Percentiles rank a stretch among this genome's conserved stretches.
Conservation (phyloP, 2,888 invertebrate genomes). For the Caenorhabditis sp. region DNA sequence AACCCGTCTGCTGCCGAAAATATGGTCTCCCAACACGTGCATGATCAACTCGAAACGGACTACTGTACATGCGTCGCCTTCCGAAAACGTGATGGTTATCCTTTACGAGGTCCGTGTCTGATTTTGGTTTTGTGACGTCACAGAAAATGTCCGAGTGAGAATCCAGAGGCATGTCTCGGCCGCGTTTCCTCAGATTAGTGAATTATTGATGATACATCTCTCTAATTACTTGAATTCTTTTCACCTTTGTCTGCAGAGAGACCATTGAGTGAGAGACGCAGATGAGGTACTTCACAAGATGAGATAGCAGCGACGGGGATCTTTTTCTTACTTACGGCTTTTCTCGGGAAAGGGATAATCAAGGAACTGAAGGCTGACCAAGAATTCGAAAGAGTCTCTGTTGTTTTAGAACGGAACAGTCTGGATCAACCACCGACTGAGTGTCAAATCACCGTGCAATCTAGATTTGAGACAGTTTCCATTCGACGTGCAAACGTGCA, state of each 20-base stretch:
- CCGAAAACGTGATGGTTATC: constrained; percentile 79
- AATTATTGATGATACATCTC: constrained; percentile 57
- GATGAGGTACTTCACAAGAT: constrained; percentile 46
- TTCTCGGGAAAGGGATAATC: too few species aligned
- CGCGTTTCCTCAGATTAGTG: constrained; percentile 44
- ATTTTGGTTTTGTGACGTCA: constrained; percentile 48
- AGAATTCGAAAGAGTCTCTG: constrained; percentile 20
- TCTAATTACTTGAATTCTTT: constrained; percentile 57
- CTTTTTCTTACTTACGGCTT: constrained; percentile 3
- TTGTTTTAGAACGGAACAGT: constrained; percentile 80
- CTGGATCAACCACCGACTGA: constrained; percentile 82
- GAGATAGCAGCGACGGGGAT: constrained; percentile 9
- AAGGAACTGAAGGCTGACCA: constrained; percentile 1
- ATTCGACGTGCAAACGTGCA: constrained; percentile 78
- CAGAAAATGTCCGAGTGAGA: constrained; percentile 3
- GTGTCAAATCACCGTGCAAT: constrained; percentile 82
- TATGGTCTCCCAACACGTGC: constrained; percentile 83
- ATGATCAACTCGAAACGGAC: constrained; percentile 82
- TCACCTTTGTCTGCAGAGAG: constrained; percentile 33
- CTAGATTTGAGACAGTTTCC: constrained; percentile 81
- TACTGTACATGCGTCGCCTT: constrained; percentile 81
- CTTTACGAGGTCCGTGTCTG: constrained; percentile 75
- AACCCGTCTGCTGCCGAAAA: constrained; percentile 73
- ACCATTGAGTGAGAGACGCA: constrained; percentile 2
- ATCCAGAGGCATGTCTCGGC: constrained; percentile 10